These are phyloP conservation scores for Connochaetes taurinus DNA, from an alignment of 2,113 vertebrate species.

Conservation along the genomic window DNA sequence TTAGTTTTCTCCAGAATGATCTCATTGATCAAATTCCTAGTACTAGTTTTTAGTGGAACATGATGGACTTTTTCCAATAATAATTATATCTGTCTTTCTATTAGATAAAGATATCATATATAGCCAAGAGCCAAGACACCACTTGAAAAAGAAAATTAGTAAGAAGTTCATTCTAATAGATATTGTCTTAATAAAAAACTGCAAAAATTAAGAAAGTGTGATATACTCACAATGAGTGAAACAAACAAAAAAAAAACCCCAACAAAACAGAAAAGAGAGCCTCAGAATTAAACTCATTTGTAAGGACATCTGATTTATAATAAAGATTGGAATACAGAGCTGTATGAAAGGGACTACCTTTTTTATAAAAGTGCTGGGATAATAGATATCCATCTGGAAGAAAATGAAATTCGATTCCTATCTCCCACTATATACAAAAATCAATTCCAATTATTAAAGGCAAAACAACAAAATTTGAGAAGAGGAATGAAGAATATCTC, in stretches of 20 bases:
- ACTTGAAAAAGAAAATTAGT: not conserved
- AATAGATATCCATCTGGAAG: not conserved
- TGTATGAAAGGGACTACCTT: not conserved
- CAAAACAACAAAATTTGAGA: not conserved
- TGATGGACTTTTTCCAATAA: not conserved
- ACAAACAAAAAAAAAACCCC: not conserved
- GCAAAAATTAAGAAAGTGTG: not conserved
- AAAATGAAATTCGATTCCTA: constrained; percentile 20
- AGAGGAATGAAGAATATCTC: not conserved
- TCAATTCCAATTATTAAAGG: constrained; percentile 47
- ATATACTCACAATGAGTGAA: not conserved
- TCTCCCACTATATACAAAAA: constrained; percentile 12
- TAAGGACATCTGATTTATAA: not conserved
- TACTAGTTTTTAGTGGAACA: not conserved
- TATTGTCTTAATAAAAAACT: not conserved
- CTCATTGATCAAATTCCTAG: not conserved
- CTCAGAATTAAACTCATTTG: not conserved
- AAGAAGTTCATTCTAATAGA: not conserved
- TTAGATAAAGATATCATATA: not conserved
- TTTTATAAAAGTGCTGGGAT: constrained; percentile 16
- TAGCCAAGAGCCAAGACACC: not conserved
- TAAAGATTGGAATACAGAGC: not conserved
- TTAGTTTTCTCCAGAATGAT: not conserved
- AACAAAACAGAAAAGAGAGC: not conserved
- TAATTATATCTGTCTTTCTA: not conserved